These are phyloP conservation scores for Poeciliopsis presidionis DNA, from an alignment of 2,797 vertebrate genomes.

Conservation along the genomic window DNA sequence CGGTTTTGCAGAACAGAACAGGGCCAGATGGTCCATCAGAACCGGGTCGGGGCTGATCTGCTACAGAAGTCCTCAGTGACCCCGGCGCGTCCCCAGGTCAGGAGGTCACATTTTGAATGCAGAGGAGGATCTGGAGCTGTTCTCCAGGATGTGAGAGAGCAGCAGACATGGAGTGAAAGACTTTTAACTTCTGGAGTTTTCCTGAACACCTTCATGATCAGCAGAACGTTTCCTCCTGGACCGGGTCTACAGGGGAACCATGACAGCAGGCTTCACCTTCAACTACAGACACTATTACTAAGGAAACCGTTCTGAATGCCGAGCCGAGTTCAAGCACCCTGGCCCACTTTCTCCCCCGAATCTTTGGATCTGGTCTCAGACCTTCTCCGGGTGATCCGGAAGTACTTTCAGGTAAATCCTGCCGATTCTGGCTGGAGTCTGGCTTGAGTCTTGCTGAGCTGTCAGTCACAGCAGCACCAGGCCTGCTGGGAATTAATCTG, in stretches of 20 bases:
- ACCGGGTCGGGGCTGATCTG: neutral
- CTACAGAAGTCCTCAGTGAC: neutral
- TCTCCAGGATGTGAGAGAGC: neutral
- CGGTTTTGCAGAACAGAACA: neutral
- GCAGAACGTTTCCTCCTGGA: neutral
- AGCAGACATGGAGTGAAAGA: neutral
- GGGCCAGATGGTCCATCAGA: neutral
- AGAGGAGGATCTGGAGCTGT: neutral
- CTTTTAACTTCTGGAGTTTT: neutral
- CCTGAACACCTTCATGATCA: neutral
- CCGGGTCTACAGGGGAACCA: neutral
- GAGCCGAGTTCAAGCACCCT: neutral
- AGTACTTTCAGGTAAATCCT: neutral
- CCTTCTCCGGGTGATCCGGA: neutral
- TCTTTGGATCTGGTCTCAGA: neutral
- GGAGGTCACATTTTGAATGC: neutral
- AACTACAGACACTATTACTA: neutral
- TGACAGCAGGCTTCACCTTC: neutral
- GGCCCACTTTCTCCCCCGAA: neutral
- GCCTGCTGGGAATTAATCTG: neutral
- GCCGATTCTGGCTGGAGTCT: neutral
- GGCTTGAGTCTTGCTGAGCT: neutral
- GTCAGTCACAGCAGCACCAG: slow-evolving; percentile 7
- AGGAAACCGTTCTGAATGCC: neutral
- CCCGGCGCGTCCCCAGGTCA: neutral